Evolutionary conservation across 2,113 vertebrate genomes (phyloP), one percentile per base, ranked within the genome.

Genomic region (Scatophagus argus): DNA sequence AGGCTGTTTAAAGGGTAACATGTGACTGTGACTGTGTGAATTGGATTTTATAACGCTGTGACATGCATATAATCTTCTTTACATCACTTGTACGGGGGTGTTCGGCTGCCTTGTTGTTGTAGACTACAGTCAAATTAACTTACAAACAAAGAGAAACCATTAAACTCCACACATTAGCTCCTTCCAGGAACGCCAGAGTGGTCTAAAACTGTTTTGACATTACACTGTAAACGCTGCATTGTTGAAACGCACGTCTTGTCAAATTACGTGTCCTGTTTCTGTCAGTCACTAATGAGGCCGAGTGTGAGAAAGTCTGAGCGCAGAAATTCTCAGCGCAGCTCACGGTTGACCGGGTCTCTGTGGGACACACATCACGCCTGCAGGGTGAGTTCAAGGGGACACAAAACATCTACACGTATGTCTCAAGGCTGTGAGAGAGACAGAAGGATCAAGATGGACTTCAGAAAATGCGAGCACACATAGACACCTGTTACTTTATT

Each of bases 271-370:
- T 69, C 69, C 65, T 77, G 59, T 81, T 29, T 77, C 63, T 90
- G 73, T 66, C 71, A 56, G 81, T 27, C n/a, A 29, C 63, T 85
- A 86, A 89, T 81, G 74, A 83, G 62, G 34, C 32, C 29, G 68
- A 87, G 72, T 84, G 87, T 93, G 90, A 93, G 92, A 93, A 92
- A 91, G 79, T 89, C 82, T 89, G 87, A 88, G 76, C 36, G 9
- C 12, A 58, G 82, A 64, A 52, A 71, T 92, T 92, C 91, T 89
- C 92, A 93, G 86, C 74, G 88, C 91, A 92, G 84, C 56, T 87
- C 88, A 86, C 80, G 88, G 90, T 81, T 90, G 91, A 85, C 62
- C 51, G 88, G 55, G 8, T 85, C 68, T 17, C 72, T 44, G 61
- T 62, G 60, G 77, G 67, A 80, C 47, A 38, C 59, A 64, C 71